Conservation (phyloP, 2,113 vertebrate species). For the Tursiops truncatus region DNA sequence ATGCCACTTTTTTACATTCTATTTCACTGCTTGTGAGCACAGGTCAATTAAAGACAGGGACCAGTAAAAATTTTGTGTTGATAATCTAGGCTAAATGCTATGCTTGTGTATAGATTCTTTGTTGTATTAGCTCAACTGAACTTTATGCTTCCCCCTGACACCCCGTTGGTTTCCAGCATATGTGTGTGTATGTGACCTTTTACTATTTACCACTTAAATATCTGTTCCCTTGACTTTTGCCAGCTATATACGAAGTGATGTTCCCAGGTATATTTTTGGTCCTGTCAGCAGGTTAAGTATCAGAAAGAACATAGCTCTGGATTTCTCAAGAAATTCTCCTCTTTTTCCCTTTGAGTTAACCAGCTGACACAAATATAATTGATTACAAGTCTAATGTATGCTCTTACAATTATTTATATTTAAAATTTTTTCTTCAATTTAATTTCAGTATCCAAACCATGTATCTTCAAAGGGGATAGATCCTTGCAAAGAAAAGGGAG, state of each 20-base stretch:
- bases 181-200: constrained; percentile 70
- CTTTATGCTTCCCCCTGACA: constrained; percentile 19
- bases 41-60: constrained; percentile 3
- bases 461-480: background rate
- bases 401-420: background rate
- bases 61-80: background rate
- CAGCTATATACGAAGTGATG: constrained; percentile 57
- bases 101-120: background rate
- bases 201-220: constrained; percentile 69
- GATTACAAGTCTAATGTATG: background rate
- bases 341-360: background rate
- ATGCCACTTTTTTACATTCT: background rate
- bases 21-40: background rate
- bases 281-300: constrained; percentile 65
- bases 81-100: background rate
- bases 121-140: constrained; percentile 48
- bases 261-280: constrained; percentile 61
- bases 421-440: background rate
- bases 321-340: background rate
- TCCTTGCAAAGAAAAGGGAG: background rate
- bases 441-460: background rate
- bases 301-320: background rate
- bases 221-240: constrained; percentile 57
- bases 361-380: background rate
- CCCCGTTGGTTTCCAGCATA: constrained; percentile 54